phyloP scores from a whole-genome alignment of 2,113 vertebrate genomes.

The Corythoichthys intestinalis region DNA sequence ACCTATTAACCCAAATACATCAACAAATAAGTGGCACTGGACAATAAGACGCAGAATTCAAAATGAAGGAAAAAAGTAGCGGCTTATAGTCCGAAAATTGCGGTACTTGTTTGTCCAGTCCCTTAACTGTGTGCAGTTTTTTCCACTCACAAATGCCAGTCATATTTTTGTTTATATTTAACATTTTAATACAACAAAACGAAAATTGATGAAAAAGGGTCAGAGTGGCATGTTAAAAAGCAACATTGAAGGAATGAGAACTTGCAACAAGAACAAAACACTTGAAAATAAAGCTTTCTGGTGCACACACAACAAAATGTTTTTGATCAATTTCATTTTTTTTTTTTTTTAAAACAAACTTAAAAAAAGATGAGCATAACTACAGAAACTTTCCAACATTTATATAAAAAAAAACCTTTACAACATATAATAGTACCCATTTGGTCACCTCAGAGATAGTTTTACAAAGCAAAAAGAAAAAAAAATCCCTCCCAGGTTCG shows the following conservation, averaged over 20 bases:
- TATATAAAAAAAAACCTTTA: slow-evolving; percentile 75
- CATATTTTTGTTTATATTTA: no score
- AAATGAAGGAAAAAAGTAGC: no score
- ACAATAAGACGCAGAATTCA: no score
- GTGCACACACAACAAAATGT: slow-evolving; percentile 34
- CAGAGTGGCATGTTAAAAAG: not conserved
- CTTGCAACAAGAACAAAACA: slow-evolving; percentile 52
- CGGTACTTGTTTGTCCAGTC: no score
- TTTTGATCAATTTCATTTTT: slow-evolving; percentile 25
- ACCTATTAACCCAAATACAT: no score
- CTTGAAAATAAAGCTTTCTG: slow-evolving; percentile 56
- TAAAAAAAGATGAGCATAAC: slow-evolving; percentile 70
- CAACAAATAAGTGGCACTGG: no score
- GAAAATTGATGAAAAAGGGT: not conserved
- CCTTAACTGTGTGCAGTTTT: no score
- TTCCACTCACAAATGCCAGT: no score
- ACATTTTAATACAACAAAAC: not conserved
- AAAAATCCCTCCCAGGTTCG: slow-evolving; percentile 15
- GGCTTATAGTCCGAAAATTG: no score
- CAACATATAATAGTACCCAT: slow-evolving; percentile 73
- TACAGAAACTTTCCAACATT: slow-evolving; percentile 49
- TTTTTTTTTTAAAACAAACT: slow-evolving; percentile 68
- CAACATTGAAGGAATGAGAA: not conserved
- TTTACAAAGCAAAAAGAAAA: slow-evolving; percentile 29
- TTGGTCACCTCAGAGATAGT: slow-evolving; percentile 58